Percentiles rank a stretch among this genome's conserved stretches.
These are phyloP conservation scores for Oophaga pumilio DNA, from an alignment of 2,113 vertebrate species.

Conservation along the genomic window DNA sequence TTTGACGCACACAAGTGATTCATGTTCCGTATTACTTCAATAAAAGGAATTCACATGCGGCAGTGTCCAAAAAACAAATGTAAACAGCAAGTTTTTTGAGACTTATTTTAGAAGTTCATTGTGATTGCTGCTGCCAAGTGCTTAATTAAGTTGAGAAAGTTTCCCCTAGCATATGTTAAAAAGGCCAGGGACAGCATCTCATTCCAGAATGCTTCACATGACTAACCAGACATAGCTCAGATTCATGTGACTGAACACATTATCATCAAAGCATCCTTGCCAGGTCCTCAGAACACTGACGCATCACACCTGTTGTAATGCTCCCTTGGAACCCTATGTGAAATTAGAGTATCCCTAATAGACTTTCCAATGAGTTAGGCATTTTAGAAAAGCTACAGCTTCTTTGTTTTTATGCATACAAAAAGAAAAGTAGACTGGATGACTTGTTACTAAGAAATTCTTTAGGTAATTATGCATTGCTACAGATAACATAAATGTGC, in stretches of 20 bases:
- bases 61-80: slow-evolving; percentile 15
- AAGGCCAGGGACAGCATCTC: slow-evolving; percentile 28
- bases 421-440: not conserved
- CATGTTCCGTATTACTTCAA: slow-evolving; percentile 28
- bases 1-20: slow-evolving; percentile 34
- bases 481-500: not conserved
- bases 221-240: slow-evolving; percentile 37
- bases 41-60: not conserved
- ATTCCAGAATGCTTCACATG: slow-evolving; percentile 49
- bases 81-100: slow-evolving; percentile 28
- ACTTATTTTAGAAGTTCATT: slow-evolving; percentile 12
- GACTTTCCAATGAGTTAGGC: slow-evolving; percentile 40
- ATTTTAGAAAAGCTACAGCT: not conserved
- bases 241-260: slow-evolving; percentile 52
- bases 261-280: slow-evolving; percentile 46
- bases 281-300: slow-evolving; percentile 25
- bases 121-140: slow-evolving; percentile 38
- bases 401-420: slow-evolving; percentile 28
- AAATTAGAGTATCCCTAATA: slow-evolving; percentile 44
- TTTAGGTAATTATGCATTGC: not conserved
- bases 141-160: slow-evolving; percentile 40
- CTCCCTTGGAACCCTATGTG: slow-evolving; percentile 34
- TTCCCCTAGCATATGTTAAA: slow-evolving; percentile 24
- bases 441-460: not conserved
- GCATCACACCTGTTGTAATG: slow-evolving; percentile 44